Conservation (phyloP, 1,140 invertebrate genomes). For the Pseudomyrmex concolor region DNA sequence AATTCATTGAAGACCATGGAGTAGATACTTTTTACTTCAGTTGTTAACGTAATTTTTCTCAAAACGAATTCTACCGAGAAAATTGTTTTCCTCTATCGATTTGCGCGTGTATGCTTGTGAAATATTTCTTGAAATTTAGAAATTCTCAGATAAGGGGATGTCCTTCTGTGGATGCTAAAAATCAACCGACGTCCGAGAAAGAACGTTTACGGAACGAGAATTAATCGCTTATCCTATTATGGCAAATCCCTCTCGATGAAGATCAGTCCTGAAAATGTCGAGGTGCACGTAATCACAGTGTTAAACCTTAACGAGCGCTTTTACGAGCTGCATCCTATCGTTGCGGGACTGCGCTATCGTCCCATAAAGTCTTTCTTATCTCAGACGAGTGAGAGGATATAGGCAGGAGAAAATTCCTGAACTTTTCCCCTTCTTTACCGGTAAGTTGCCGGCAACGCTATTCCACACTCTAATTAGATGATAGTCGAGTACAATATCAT, state of each 20-base stretch:
- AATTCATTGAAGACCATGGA: too few relatives aligned
- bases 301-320: slow-evolving; percentile 58
- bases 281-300: slow-evolving; percentile 46
- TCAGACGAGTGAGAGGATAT: neutral
- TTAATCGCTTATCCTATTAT: slow-evolving; percentile 60
- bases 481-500: slow-evolving; percentile 37
- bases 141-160: slow-evolving; percentile 10
- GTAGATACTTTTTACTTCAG: too few relatives aligned
- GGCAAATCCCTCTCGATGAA: slow-evolving; percentile 47
- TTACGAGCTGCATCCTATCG: slow-evolving; percentile 50
- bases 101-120: neutral
- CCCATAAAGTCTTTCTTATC: slow-evolving; percentile 47
- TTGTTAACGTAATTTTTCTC: too few relatives aligned
- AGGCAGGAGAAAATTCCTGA: neutral
- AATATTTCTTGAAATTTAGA: slow-evolving; percentile 36
- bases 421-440: neutral
- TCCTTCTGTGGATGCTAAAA: slow-evolving; percentile 26
- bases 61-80: slow-evolving; percentile 14
- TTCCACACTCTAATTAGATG: slow-evolving; percentile 40
- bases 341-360: neutral
- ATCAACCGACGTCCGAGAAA: slow-evolving; percentile 25
- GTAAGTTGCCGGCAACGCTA: slow-evolving; percentile 6
- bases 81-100: neutral
- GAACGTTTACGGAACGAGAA: slow-evolving; percentile 33
- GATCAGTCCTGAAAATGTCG: slow-evolving; percentile 54